These are phyloP conservation scores for Ancistrus triradiatus DNA, from an alignment of 2,113 vertebrate genomes.

Conservation along the genomic window DNA sequence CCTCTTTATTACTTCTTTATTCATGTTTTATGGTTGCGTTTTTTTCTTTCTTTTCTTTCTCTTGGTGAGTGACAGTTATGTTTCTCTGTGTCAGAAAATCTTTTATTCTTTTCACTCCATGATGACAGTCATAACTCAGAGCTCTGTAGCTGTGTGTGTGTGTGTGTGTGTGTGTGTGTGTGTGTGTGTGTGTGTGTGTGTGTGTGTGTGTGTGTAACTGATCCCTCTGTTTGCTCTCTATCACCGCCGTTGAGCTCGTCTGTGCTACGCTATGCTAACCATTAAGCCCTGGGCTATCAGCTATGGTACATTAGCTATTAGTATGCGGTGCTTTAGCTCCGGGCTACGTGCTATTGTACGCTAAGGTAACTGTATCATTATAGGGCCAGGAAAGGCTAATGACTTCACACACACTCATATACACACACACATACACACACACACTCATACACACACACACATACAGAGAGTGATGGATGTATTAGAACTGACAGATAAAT, in stretches of 20 bases:
- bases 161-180: not conserved
- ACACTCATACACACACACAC: conserved; percentile 12
- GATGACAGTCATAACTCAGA: no score
- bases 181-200: not conserved
- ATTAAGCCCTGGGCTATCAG: not conserved
- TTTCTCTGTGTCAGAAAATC: no score
- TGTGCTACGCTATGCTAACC: conserved; percentile 1
- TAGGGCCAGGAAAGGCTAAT: conserved; percentile 36
- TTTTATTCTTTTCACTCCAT: no score
- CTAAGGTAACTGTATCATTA: conserved; percentile 44
- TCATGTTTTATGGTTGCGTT: no score
- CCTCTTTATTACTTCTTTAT: no score
- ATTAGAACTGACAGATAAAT: no score
- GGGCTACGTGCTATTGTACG: conserved; percentile 38
- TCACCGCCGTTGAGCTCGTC: no score
- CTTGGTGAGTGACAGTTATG: no score
- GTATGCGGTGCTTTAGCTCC: conserved; percentile 25
- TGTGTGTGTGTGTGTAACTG: not conserved
- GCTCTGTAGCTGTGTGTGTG: not conserved
- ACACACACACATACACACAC: conserved; percentile 4
- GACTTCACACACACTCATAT: conserved; percentile 27
- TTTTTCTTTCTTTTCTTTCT: no score
- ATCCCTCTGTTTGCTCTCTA: no score
- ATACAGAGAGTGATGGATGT: no score
- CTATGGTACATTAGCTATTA: conserved; percentile 15